These are phyloP conservation scores for Atrichornis clamosus DNA, from an alignment of 2,113 vertebrate genomes.

Conservation along the genomic window DNA sequence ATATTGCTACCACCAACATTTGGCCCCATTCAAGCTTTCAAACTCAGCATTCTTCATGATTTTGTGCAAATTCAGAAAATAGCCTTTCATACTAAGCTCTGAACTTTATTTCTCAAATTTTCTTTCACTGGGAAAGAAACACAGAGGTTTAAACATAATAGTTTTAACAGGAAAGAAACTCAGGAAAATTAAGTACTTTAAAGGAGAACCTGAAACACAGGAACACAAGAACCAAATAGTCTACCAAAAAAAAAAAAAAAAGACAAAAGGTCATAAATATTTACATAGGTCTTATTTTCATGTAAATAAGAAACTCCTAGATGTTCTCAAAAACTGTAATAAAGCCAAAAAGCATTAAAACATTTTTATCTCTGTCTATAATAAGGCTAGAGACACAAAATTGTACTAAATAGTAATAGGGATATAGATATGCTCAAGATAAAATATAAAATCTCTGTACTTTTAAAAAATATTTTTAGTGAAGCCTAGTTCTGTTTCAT, in stretches of 20 bases:
- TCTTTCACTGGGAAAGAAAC: not conserved
- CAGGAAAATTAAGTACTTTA: not conserved
- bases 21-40: not conserved
- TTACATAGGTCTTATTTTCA: not conserved
- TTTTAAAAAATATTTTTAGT: not conserved
- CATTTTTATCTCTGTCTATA: not conserved
- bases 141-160: not conserved
- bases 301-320: not conserved
- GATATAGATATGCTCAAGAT: not conserved
- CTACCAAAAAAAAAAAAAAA: not conserved
- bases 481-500: not conserved
- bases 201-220: not conserved
- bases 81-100: not conserved
- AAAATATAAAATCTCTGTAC: not conserved
- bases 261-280: not conserved
- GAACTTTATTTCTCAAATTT: not conserved
- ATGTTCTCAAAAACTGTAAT: not conserved
- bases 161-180: not conserved
- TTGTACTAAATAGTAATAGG: not conserved
- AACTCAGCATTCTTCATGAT: not conserved
- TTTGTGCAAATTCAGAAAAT: not conserved
- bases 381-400: not conserved
- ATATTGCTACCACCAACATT: not conserved
- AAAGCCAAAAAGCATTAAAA: not conserved
- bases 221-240: not conserved